These are phyloP conservation scores for Heterodera filipjevi DNA, from an alignment of 2,888 invertebrate genomes.

Conservation along the genomic window DNA sequence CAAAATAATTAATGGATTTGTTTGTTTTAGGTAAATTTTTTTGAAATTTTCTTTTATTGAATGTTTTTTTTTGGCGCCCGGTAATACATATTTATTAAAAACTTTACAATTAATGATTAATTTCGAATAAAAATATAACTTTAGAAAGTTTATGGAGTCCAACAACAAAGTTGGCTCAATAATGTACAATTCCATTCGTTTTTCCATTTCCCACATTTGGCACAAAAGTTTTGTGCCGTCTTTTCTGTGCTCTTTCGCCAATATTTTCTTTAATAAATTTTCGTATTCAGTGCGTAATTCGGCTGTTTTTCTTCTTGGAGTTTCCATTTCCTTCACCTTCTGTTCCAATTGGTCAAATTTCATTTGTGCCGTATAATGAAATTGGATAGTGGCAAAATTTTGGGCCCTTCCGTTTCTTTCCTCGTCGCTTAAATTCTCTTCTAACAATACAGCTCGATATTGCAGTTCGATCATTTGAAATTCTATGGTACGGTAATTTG, in stretches of 20 bases:
- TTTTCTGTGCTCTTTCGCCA: neutral
- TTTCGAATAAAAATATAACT: no score
- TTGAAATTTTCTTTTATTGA: no score
- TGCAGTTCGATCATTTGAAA: neutral
- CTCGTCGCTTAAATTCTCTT: neutral
- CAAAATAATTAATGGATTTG: no score
- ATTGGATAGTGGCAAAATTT: neutral
- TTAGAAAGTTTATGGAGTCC: neutral
- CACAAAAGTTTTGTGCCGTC: neutral
- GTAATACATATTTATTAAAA: no score
- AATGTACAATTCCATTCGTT: neutral
- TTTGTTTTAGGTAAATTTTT: no score
- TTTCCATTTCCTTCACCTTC: neutral
- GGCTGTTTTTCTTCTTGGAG: neutral
- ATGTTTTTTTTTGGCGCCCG: no score
- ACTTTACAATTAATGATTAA: no score
- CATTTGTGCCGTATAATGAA: neutral
- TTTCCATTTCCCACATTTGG: slow-evolving; percentile 2
- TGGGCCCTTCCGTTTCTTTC: neutral
- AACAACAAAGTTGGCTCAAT: neutral
- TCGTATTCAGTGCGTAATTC: neutral
- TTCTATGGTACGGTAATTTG: neutral
- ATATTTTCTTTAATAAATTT: neutral
- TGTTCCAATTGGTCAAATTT: neutral
- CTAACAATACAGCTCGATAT: neutral